phyloP scores from a whole-genome alignment of 2,888 invertebrate genomes.

The Eucera pruinosa region DNA sequence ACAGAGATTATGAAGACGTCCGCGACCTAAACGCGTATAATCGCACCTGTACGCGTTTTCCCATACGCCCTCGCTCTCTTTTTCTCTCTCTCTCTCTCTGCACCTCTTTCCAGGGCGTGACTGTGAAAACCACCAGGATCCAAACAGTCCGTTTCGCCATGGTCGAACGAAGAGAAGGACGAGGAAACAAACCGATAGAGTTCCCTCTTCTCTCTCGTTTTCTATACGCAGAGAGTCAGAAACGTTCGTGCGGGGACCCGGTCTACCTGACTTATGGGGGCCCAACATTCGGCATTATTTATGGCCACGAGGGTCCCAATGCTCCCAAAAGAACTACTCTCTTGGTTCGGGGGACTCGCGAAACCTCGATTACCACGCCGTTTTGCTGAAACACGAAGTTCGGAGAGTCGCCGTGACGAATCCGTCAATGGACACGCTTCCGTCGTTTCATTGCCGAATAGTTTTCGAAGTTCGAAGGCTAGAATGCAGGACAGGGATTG shows the following conservation, averaged over 20 bases:
- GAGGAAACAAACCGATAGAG: conserved; percentile 22
- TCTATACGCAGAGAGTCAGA: conserved; percentile 26
- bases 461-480: background rate
- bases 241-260: conserved; percentile 73
- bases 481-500: too few relatives aligned
- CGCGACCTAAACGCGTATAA: conserved; percentile 71
- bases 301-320: conserved; percentile 76
- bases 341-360: conserved; percentile 35
- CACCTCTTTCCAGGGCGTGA: conserved; percentile 79
- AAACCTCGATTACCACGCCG: conserved; percentile 31
- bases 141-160: conserved; percentile 73
- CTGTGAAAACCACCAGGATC: conserved; percentile 82
- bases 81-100: conserved; percentile 59
- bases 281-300: conserved; percentile 82
- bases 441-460: conserved; percentile 3
- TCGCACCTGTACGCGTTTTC: conserved; percentile 80
- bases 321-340: conserved; percentile 66
- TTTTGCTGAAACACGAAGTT: conserved; percentile 38
- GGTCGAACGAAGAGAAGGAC: conserved; percentile 16
- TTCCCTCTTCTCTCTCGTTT: too few relatives aligned
- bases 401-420: conserved; percentile 32
- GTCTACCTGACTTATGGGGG: conserved; percentile 83
- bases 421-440: conserved; percentile 41
- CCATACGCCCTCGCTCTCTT: conserved; percentile 74
- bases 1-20: conserved; percentile 82